Percentiles rank a stretch among this genome's conserved stretches.
Evolutionary conservation across 2,888 invertebrate species (phyloP).

Genomic region (Sphinx pinastri): DNA sequence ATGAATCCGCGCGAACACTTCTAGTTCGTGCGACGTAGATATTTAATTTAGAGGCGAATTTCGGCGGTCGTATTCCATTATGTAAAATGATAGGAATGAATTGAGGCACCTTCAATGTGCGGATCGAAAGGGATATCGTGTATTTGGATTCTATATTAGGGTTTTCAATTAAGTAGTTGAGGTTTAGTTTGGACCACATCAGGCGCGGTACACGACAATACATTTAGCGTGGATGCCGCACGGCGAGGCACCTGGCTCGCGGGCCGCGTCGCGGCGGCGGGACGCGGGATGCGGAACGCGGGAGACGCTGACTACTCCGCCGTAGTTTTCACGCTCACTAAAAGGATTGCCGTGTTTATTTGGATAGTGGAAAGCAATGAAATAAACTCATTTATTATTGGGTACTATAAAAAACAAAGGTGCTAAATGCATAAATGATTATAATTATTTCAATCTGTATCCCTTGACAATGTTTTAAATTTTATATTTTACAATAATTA

Average conservation of each 20-base stretch:
- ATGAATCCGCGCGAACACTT: conserved; percentile 17
- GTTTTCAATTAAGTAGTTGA: conserved; percentile 81
- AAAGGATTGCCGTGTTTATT: conserved; percentile 81
- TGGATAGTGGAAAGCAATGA: conserved; percentile 62
- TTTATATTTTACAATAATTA: not conserved
- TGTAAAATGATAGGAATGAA: conserved; percentile 58
- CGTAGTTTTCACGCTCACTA: conserved; percentile 75
- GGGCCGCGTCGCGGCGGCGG: conserved; percentile 44
- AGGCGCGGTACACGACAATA: conserved; percentile 78
- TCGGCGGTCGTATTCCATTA: conserved; percentile 54
- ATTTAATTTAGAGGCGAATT: conserved; percentile 11
- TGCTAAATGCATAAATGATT: not conserved
- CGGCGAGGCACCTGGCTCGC: conserved; percentile 36
- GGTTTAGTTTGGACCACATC: conserved; percentile 74
- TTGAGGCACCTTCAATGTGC: conserved; percentile 62
- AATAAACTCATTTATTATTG: conserved; percentile 7
- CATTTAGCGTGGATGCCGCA: conserved; percentile 58
- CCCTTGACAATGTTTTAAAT: not conserved
- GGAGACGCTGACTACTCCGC: conserved; percentile 66
- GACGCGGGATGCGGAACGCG: conserved; percentile 45
- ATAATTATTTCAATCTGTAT: not conserved
- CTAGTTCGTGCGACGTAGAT: conserved; percentile 25
- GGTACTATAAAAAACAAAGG: not conserved
- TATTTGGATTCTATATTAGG: conserved; percentile 75
- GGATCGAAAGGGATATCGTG: conserved; percentile 77